These are phyloP conservation scores for Noturus placidus DNA, from an alignment of 2,113 vertebrate genomes.

Conservation along the genomic window DNA sequence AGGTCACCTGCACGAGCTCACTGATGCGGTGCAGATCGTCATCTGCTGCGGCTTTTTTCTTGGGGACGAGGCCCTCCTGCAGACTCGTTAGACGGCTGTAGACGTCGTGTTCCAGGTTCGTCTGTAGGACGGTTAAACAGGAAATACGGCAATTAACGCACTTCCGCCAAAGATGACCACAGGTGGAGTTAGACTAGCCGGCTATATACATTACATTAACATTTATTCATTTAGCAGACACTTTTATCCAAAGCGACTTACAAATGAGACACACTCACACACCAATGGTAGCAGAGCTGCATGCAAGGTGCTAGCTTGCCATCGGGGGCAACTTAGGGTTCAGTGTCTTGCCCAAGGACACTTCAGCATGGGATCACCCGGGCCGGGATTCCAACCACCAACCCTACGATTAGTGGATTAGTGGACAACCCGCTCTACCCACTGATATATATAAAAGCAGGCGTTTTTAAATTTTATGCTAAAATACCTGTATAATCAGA, in stretches of 20 bases:
- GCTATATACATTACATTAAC: no score
- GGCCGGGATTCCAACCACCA: no score
- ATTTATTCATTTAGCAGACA: no score
- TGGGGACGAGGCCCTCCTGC: conserved; percentile 94
- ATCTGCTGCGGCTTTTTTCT: conserved; percentile 90
- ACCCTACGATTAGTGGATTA: no score
- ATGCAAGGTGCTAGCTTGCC: no score
- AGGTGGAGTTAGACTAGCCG: neutral
- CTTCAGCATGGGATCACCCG: no score
- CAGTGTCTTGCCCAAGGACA: no score
- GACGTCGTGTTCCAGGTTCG: conserved; percentile 92
- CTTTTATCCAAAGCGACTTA: no score
- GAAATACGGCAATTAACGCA: neutral
- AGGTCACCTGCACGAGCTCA: conserved; percentile 92
- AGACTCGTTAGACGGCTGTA: conserved; percentile 91
- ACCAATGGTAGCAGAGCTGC: no score
- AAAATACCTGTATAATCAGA: neutral
- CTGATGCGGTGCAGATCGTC: conserved; percentile 96
- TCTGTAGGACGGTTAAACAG: conserved; percentile 64
- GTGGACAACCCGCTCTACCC: no score
- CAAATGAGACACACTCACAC: no score
- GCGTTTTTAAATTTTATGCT: neutral
- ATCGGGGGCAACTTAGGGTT: no score
- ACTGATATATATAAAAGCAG: neutral
- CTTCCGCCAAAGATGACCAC: neutral